phyloP scores from a whole-genome alignment of 2,113 vertebrate genomes.

The Gallinago media region DNA sequence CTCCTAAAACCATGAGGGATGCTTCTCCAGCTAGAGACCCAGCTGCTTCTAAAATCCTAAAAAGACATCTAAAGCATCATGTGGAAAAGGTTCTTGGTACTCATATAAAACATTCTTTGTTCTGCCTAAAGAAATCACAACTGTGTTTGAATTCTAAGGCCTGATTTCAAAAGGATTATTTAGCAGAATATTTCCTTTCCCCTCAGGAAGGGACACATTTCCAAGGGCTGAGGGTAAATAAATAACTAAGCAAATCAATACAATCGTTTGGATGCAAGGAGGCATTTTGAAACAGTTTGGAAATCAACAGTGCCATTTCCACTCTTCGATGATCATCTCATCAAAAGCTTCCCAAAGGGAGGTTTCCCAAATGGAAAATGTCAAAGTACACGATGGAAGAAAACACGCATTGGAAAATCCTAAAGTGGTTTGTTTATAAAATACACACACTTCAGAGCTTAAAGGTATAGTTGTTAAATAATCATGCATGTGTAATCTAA shows the following conservation, averaged over 20 bases:
- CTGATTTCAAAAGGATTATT: background rate
- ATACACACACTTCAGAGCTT: background rate
- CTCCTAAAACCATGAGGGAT: background rate
- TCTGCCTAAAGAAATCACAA: background rate
- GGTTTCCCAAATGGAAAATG: background rate
- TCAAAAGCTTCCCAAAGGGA: background rate
- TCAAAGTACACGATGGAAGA: background rate
- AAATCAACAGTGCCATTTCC: background rate
- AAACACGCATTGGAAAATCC: constrained; percentile 13
- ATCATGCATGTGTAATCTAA: background rate
- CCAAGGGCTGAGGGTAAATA: background rate
- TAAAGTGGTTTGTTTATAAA: background rate
- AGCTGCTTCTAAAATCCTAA: background rate
- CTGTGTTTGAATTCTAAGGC: background rate
- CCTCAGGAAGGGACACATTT: background rate
- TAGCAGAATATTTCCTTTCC: background rate
- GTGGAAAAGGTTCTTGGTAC: background rate
- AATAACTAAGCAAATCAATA: background rate
- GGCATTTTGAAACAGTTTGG: background rate
- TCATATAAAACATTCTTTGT: background rate
- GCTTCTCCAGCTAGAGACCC: background rate
- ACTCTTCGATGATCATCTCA: background rate
- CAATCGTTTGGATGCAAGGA: background rate
- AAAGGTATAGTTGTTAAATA: background rate
- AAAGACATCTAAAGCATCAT: background rate